A percentile compares a stretch with the other conserved stretches of the same genome.
Conservation (phyloP, 2,113 vertebrate genomes). For the Rousettus leschenaultii region DNA sequence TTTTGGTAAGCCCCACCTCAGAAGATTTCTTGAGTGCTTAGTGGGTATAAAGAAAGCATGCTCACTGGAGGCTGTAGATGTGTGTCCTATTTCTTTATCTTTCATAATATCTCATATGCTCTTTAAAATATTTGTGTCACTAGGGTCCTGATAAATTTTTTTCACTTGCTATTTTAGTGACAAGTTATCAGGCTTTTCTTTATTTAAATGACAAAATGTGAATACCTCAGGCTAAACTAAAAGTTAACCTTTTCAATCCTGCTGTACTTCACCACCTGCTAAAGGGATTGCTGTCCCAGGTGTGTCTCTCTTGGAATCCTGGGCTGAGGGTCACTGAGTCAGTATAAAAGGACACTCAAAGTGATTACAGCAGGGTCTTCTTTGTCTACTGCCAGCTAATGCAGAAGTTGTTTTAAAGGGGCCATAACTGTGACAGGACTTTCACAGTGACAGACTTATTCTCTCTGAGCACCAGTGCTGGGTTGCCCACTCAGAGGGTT, state of each 20-base stretch:
- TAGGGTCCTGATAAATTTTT: neutral
- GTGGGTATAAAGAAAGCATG: neutral
- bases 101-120: rapidly evolving
- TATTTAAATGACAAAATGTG: neutral
- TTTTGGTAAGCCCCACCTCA: neutral
- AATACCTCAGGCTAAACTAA: neutral
- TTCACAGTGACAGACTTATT: too few relatives aligned
- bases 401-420: too few relatives aligned
- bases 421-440: too few relatives aligned
- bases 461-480: too few relatives aligned
- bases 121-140: neutral
- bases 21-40: neutral
- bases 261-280: neutral
- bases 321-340: rapidly evolving
- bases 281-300: neutral
- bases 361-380: neutral
- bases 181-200: neutral
- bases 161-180: neutral
- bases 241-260: neutral
- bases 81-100: too few relatives aligned
- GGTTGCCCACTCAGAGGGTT: too few relatives aligned
- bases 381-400: too few relatives aligned
- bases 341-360: neutral
- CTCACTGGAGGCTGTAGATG: rapidly evolving
- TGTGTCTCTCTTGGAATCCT: neutral